Base-by-base conservation (phyloP, 2,797 vertebrate genomes). In the Lepus townsendii region DNA sequence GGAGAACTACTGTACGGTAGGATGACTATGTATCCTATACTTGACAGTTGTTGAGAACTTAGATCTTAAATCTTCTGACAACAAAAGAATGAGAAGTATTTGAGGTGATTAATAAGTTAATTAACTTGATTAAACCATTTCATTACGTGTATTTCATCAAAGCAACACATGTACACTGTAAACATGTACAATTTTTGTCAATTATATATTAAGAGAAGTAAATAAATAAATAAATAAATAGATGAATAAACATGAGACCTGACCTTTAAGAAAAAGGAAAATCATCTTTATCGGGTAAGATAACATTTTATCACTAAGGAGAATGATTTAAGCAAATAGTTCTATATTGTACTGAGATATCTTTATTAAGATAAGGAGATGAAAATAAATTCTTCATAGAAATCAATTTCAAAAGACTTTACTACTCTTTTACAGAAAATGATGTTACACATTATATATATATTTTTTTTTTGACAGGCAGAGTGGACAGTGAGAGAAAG, bases 301-400 rank as follows among this genome's bases (percentile, higher is more conserved):
- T 77, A 68, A 93, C 10, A 69, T 83, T 86, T 92, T 92, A 68
- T 88, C n/a, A 89, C 4, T 71, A 92, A 92, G 32, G 42, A 94
- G 54, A 87, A 94, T 89, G 16, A 83, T 69, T 47, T 90, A 90
- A 93, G 42, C 68, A 75, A 95, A 83, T 69, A 77, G 1, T 83
- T 92, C 50, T 72, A 11, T 26, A 83, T 73, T 62, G 3, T 32
- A 88, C 16, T 85, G n/a, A 72, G 79, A 83, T 83, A 72, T 52
- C 32, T 97, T 84, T 38, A 87, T 63, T 14, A 77, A 77, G 52
- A 83, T 76, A 68, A 92, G 38, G 26, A 65, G n/a, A 69, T 86
- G 57, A 79, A 88, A 68, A 38, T 42, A 52, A 30, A 87, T 62
- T 82, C 27, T 78, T 72, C 20, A n/a, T 42, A 75, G 32, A 71